Conservation (phyloP, 1,140 invertebrate genomes). For the Drosophila bocqueti region DNA sequence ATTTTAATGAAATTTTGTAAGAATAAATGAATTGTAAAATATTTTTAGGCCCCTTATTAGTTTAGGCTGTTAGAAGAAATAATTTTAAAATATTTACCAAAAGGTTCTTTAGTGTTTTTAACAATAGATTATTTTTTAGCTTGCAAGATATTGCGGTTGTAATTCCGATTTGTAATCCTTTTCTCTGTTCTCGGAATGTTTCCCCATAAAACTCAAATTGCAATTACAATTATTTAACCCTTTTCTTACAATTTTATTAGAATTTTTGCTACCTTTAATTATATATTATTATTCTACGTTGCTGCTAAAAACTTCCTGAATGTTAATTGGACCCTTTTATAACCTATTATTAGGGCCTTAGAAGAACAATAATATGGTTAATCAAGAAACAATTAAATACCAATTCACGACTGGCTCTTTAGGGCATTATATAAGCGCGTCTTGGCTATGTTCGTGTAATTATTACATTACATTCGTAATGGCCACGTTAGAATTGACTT, state of each 20-base stretch:
- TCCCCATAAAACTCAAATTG: neutral
- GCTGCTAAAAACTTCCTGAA: constrained; percentile 4
- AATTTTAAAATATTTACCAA: too few species aligned
- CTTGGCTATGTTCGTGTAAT: constrained; percentile 38
- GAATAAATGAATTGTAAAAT: too few species aligned
- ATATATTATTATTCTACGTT: neutral
- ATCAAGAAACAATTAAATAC: constrained; percentile 21
- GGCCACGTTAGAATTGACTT: constrained; percentile 55
- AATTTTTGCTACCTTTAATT: neutral
- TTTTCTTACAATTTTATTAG: too few species aligned
- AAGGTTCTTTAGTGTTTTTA: too few species aligned
- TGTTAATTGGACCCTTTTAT: constrained; percentile 1
- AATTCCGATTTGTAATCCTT: neutral
- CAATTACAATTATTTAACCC: neutral
- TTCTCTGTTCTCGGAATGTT: neutral
- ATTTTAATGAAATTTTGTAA: neutral
- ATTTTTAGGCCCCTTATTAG: too few species aligned
- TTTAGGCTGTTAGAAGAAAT: too few species aligned
- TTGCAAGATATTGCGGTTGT: too few species aligned
- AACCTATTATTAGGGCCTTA: neutral
- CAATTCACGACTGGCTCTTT: constrained; percentile 23
- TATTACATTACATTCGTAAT: constrained; percentile 72
- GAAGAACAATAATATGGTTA: constrained; percentile 14
- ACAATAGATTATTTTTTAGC: too few species aligned
- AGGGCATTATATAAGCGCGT: constrained; percentile 42